phyloP scores from a whole-genome alignment of 2,113 vertebrate species.

The Choloepus hoffmanni region DNA sequence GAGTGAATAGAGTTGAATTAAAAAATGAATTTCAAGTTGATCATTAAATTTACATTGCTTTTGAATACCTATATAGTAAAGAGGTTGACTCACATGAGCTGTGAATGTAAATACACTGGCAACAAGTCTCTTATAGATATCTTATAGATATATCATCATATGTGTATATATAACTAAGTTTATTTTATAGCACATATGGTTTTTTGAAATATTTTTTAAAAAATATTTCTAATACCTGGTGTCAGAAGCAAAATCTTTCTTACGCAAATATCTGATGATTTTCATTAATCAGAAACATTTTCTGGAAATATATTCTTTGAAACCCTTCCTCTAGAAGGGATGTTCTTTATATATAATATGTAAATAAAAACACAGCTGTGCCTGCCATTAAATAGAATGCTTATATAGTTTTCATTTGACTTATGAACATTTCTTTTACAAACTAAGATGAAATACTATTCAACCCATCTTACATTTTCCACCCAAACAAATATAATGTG shows the following conservation, averaged over 20 bases:
- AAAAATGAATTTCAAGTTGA: not conserved
- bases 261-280: not conserved
- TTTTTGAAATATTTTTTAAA: not conserved
- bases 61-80: not conserved
- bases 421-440: slow-evolving; percentile 9
- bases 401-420: slow-evolving; percentile 13
- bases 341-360: not conserved
- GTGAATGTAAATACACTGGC: not conserved
- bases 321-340: not conserved
- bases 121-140: not conserved
- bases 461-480: not conserved
- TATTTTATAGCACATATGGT: not conserved
- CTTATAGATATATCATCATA: not conserved
- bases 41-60: not conserved
- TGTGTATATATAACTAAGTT: not conserved
- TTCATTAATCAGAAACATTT: slow-evolving; percentile 11
- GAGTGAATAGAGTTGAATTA: not conserved
- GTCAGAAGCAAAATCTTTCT: not conserved
- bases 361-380: not conserved
- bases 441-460: not conserved
- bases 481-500: not conserved
- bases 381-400: not conserved
- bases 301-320: slow-evolving; percentile 20
- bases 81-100: not conserved
- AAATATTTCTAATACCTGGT: not conserved